phyloP scores from a whole-genome alignment of 2,888 invertebrate species.

The Torymus texanus region DNA sequence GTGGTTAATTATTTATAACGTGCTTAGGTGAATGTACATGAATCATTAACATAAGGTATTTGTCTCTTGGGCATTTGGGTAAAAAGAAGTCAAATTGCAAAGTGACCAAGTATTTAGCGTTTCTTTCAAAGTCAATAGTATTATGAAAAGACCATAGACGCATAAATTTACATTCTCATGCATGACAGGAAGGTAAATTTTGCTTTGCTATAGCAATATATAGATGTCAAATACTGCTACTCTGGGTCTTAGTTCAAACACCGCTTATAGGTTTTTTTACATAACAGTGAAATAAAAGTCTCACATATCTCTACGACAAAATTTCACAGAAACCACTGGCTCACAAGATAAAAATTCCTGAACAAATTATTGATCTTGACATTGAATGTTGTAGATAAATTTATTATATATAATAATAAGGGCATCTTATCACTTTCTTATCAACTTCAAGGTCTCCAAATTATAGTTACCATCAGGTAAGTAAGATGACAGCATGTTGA shows the following conservation, averaged over 20 bases:
- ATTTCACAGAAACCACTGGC: constrained; percentile 10
- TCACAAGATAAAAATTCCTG: constrained; percentile 23
- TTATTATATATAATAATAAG: neutral
- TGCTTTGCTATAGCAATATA: neutral
- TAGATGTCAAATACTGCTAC: neutral
- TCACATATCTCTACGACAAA: neutral
- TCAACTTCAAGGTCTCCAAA: constrained; percentile 6
- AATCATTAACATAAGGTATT: constrained; percentile 28
- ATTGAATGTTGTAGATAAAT: constrained; percentile 32
- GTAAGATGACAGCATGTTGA: no score
- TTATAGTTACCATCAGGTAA: neutral
- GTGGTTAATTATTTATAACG: constrained; percentile 42
- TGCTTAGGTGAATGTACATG: constrained; percentile 15
- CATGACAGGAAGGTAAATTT: constrained; percentile 3
- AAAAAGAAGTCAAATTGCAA: constrained; percentile 16
- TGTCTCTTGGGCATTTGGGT: constrained; percentile 7
- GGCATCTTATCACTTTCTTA: constrained; percentile 11
- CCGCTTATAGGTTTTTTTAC: constrained; percentile 11
- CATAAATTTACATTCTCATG: constrained; percentile 44
- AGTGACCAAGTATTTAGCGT: neutral
- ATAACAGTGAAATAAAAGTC: constrained; percentile 6
- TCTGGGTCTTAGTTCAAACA: neutral
- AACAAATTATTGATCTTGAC: constrained; percentile 31
- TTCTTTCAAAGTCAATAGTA: constrained; percentile 27
- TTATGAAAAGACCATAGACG: constrained; percentile 11